Conservation (phyloP, 2,888 invertebrate genomes). For the Steromphala cineraria region DNA sequence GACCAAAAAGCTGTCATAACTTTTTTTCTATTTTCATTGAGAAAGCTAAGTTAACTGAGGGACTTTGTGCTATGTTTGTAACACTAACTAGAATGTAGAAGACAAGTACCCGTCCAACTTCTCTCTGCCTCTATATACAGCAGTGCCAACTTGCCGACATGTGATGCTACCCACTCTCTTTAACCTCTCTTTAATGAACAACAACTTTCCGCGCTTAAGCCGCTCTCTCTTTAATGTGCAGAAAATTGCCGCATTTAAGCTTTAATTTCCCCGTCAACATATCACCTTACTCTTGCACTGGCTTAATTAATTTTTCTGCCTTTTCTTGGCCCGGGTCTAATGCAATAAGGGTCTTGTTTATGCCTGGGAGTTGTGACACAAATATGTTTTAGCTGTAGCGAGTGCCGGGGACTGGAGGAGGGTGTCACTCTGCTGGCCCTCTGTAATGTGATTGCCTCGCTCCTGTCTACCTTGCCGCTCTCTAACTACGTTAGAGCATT, state of each 20-base stretch:
- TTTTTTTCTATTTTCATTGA: too few species aligned
- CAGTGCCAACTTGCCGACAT: too few species aligned
- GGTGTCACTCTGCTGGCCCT: neutral
- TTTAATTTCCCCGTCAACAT: neutral
- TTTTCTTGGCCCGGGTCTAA: neutral
- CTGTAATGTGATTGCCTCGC: neutral
- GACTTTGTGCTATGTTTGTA: too few species aligned
- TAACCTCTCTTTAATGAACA: too few species aligned
- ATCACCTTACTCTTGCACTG: neutral
- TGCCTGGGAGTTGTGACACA: neutral
- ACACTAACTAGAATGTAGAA: too few species aligned
- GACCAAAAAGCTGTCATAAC: too few species aligned
- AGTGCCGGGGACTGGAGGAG: neutral
- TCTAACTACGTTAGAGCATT: neutral
- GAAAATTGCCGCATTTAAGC: neutral
- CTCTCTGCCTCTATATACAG: too few species aligned
- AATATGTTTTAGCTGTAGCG: constrained; percentile 6
- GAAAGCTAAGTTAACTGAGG: too few species aligned
- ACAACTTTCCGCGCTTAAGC: too few species aligned
- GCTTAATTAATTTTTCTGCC: constrained; percentile 4
- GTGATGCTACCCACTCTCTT: too few species aligned
- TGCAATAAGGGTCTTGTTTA: constrained; percentile 13
- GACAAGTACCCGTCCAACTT: too few species aligned
- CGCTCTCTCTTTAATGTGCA: neutral
- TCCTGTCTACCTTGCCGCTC: neutral